phyloP scores from a whole-genome alignment of 2,888 invertebrate genomes.

The Tiphia femorata region DNA sequence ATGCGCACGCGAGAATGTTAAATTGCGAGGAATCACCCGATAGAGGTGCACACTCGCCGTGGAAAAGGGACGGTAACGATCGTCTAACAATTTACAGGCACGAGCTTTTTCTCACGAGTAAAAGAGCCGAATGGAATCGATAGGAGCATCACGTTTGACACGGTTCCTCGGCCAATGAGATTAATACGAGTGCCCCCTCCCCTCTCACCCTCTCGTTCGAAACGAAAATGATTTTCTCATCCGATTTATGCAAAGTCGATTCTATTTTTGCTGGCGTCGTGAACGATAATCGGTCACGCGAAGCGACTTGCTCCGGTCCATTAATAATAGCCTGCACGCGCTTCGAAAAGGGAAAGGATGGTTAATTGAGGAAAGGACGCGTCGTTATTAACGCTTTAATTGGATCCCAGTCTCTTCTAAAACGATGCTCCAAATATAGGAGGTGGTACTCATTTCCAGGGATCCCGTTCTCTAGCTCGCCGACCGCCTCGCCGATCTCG shows the following conservation, averaged over 20 bases:
- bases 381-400: slow-evolving; percentile 66
- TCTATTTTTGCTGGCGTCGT: too few species aligned
- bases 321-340: too few species aligned
- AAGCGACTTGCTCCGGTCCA: too few species aligned
- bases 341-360: slow-evolving; percentile 22
- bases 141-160: slow-evolving; percentile 44
- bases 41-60: too few species aligned
- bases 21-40: slow-evolving; percentile 19
- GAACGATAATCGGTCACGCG: too few species aligned
- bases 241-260: too few species aligned
- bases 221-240: too few species aligned
- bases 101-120: slow-evolving; percentile 46
- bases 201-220: too few species aligned
- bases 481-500: slow-evolving; percentile 62
- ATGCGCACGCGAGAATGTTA: slow-evolving; percentile 20
- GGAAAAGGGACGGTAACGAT: slow-evolving; percentile 13
- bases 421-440: slow-evolving; percentile 51
- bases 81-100: slow-evolving; percentile 38
- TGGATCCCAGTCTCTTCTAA: slow-evolving; percentile 65
- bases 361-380: slow-evolving; percentile 22
- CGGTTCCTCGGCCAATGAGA: slow-evolving; percentile 22
- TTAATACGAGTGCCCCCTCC: too few species aligned
- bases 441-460: slow-evolving; percentile 27
- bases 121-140: slow-evolving; percentile 22
- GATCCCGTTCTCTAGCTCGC: slow-evolving; percentile 60